A percentile compares a stretch with the other conserved stretches of the same genome.
Evolutionary conservation across 2,888 invertebrate species (phyloP).

Genomic region (Epistrophella euchroma): DNA sequence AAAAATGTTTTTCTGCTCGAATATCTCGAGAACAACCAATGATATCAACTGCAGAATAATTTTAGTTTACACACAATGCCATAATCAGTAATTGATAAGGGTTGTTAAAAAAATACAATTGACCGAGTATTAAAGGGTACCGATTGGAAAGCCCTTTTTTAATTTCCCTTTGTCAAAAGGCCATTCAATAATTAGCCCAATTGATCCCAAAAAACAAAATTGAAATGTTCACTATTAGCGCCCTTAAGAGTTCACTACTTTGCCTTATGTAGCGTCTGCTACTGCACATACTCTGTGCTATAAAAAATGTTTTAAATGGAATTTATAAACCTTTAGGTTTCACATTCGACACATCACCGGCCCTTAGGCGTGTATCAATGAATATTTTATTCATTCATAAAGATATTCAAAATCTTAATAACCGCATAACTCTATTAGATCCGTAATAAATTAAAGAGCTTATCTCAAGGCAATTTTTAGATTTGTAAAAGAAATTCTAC

Average conservation of each 20-base stretch:
- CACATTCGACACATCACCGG: conserved; percentile 31
- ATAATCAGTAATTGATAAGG: too few species aligned
- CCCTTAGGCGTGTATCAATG: conserved; percentile 12
- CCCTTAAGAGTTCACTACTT: not conserved
- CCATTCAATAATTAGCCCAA: too few species aligned
- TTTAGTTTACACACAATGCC: too few species aligned
- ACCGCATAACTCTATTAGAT: not conserved
- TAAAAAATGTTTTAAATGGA: conserved; percentile 19
- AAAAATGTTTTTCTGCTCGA: too few species aligned
- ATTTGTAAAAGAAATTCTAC: not conserved
- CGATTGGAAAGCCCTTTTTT: too few species aligned
- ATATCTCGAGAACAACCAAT: too few species aligned
- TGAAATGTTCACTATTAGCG: not conserved
- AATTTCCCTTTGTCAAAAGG: too few species aligned
- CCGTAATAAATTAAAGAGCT: not conserved
- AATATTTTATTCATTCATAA: conserved; percentile 18
- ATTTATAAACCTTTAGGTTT: conserved; percentile 45
- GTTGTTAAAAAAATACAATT: too few species aligned
- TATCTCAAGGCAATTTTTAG: not conserved
- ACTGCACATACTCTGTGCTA: not conserved
- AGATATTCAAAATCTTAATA: not conserved
- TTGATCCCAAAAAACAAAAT: too few species aligned
- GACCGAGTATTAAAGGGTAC: too few species aligned
- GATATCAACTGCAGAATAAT: too few species aligned
- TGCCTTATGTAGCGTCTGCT: not conserved